Conservation (phyloP, 2,888 invertebrate species). For the Uropetala carovei region DNA sequence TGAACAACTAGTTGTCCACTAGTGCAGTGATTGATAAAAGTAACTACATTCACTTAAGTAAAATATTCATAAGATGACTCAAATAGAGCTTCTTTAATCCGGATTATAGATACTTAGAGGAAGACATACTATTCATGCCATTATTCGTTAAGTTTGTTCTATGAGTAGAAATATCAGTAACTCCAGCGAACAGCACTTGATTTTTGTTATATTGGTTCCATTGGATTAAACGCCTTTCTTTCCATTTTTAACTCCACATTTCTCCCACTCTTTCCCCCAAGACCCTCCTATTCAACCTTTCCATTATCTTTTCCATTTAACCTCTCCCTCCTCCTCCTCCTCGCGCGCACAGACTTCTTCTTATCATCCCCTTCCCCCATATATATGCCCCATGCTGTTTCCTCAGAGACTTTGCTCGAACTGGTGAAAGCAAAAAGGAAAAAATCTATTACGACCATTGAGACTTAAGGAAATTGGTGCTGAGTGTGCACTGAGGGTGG, state of each 20-base stretch:
- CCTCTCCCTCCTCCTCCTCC: not conserved
- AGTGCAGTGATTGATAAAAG: not conserved
- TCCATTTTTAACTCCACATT: no score
- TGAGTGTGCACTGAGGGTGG: not conserved
- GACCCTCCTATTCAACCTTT: not conserved
- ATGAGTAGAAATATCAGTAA: no score
- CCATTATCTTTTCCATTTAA: not conserved
- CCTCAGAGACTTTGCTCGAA: not conserved
- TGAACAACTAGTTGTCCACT: not conserved
- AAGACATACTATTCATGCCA: no score
- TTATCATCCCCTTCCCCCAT: not conserved
- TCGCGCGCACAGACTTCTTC: not conserved
- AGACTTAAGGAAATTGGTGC: not conserved
- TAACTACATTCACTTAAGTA: not conserved
- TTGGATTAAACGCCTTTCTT: not conserved
- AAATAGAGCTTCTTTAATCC: no score
- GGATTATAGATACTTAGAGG: no score
- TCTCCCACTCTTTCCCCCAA: not conserved
- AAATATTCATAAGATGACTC: no score
- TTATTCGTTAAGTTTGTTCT: no score
- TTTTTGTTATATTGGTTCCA: not conserved
- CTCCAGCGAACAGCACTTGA: no score
- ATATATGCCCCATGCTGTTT: not conserved
- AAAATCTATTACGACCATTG: slow-evolving; percentile 24
- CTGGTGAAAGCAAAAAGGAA: not conserved